A percentile compares a stretch with the other conserved stretches of the same genome.
Evolutionary conservation across 2,888 invertebrate species (phyloP).

Genomic region (Odontomyia ornata): DNA sequence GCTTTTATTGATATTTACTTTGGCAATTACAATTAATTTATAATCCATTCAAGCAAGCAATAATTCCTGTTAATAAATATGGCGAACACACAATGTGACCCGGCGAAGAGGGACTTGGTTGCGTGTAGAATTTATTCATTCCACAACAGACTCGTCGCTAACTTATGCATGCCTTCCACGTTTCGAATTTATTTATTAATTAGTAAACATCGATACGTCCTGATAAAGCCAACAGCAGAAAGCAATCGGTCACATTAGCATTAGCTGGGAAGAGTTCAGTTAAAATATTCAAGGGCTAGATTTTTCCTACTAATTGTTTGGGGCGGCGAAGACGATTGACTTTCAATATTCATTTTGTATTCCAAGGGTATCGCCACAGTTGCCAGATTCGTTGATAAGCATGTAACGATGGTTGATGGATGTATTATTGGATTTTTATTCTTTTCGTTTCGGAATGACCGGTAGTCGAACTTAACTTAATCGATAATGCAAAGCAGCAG

Average conservation of each 20-base stretch:
- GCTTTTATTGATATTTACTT: constrained; percentile 19
- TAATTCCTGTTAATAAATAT: constrained; percentile 21
- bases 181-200: constrained; percentile 18
- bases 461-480: background rate
- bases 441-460: background rate
- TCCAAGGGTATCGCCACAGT: background rate
- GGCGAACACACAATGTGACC: constrained; percentile 22
- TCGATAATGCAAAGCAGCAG: no score
- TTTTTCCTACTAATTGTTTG: background rate
- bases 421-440: no score
- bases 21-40: constrained; percentile 26
- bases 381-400: background rate
- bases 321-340: background rate
- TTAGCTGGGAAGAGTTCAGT: no score
- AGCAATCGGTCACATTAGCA: no score
- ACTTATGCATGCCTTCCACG: constrained; percentile 6
- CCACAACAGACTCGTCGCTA: background rate
- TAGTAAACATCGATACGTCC: constrained; percentile 9
- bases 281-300: background rate
- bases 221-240: no score
- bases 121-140: background rate
- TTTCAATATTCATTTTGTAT: background rate
- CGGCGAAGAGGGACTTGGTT: background rate
- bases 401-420: background rate
- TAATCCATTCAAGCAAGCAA: constrained; percentile 19